Percentiles rank a stretch among this genome's conserved stretches.
These are phyloP conservation scores for Lathronympha strigana DNA, from an alignment of 2,888 invertebrate species.

Conservation along the genomic window DNA sequence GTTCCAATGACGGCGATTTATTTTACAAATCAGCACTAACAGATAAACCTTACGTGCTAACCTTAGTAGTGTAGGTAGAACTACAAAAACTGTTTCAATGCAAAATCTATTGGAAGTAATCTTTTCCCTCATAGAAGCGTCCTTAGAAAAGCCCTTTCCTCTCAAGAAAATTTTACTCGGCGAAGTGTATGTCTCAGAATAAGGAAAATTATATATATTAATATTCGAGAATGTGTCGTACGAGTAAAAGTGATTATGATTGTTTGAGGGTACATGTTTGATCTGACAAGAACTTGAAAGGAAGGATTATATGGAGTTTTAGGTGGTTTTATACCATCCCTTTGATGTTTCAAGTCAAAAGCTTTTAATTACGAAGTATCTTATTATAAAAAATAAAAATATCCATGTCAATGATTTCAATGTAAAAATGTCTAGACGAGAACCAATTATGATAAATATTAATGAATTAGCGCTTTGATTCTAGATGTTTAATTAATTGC, in stretches of 20 bases:
- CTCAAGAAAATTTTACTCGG: not conserved
- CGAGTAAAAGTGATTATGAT: constrained; percentile 23
- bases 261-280: constrained; percentile 18
- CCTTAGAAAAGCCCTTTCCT: not conserved
- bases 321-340: not conserved
- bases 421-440: not conserved
- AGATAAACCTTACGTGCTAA: too few relatives aligned
- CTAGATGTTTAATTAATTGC: not conserved
- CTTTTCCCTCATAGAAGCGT: not conserved
- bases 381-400: too few relatives aligned
- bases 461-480: not conserved
- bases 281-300: not conserved
- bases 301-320: not conserved
- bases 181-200: not conserved
- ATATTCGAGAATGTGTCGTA: constrained; percentile 27
- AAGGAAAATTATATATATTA: constrained; percentile 33
- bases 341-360: constrained; percentile 3
- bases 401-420: too few relatives aligned
- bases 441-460: not conserved
- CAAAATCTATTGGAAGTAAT: not conserved
- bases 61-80: too few relatives aligned
- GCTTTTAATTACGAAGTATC: constrained; percentile 5
- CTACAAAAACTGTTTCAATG: not conserved
- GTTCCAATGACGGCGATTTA: too few relatives aligned
- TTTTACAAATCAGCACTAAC: too few relatives aligned